Evolutionary conservation across 53 echinoderm and acorn worm genomes (phyloP).

Genomic region (Echinarachnius parma): DNA sequence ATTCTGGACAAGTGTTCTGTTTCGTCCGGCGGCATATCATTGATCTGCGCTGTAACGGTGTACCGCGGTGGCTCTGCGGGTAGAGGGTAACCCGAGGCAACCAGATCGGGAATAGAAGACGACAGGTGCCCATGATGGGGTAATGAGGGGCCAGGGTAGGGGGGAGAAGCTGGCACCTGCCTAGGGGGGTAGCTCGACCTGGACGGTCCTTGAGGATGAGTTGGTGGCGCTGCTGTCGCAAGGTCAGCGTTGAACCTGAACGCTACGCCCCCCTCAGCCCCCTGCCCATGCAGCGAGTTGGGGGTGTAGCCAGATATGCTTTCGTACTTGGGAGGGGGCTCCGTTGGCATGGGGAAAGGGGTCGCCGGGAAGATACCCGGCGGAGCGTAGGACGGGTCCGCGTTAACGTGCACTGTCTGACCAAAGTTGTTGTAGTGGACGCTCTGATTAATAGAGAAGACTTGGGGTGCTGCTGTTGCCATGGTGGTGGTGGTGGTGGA

Average conservation of each 20-base stretch:
- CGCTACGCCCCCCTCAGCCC: background rate
- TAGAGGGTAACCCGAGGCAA: background rate
- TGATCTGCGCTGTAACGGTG: background rate
- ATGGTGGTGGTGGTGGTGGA: background rate
- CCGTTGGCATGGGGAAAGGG: slow-evolving; percentile 2
- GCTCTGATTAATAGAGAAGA: slow-evolving; percentile 35
- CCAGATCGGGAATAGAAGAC: slow-evolving; percentile 11
- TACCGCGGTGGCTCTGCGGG: slow-evolving; percentile 20
- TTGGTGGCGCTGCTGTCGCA: background rate
- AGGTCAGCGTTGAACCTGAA: background rate
- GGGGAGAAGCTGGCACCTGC: background rate
- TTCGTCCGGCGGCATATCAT: background rate
- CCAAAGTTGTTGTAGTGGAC: slow-evolving; percentile 38
- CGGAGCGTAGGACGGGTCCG: background rate
- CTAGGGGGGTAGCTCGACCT: background rate
- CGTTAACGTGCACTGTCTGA: slow-evolving; percentile 28
- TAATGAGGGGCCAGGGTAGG: background rate
- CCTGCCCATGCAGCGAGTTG: slow-evolving; percentile 6
- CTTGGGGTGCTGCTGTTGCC: background rate
- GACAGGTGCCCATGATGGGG: background rate
- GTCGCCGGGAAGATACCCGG: background rate
- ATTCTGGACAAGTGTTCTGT: no score
- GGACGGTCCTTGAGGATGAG: background rate
- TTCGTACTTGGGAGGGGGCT: slow-evolving; percentile 25
- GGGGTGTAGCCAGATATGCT: slow-evolving; percentile 32